These are phyloP conservation scores for Adrianichthys oophorus DNA, from an alignment of 2,797 vertebrate species.

Conservation along the genomic window DNA sequence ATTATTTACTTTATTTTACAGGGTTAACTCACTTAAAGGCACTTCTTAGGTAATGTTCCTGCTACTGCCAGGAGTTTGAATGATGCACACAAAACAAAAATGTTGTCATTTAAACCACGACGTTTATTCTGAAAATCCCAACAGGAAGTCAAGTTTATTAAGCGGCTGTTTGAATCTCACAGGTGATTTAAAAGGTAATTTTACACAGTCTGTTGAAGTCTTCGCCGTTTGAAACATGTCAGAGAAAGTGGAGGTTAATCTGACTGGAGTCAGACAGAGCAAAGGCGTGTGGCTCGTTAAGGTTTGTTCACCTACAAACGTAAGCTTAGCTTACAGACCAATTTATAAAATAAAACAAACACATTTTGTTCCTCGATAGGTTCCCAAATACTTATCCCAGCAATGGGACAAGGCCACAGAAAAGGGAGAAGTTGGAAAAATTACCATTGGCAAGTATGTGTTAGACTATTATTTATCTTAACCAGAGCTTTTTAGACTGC, in stretches of 20 bases:
- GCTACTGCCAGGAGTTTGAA: too few species aligned
- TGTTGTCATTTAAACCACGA: not conserved
- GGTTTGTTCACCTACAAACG: slow-evolving; percentile 51
- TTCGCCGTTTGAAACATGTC: slow-evolving; percentile 45
- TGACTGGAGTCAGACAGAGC: slow-evolving; percentile 69
- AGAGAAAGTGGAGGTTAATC: slow-evolving; percentile 61
- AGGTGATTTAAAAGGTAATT: not conserved
- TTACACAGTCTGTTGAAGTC: not conserved
- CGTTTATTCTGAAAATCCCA: slow-evolving; percentile 44
- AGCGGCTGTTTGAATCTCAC: too few species aligned
- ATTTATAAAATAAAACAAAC: not conserved
- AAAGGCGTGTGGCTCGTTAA: slow-evolving; percentile 77
- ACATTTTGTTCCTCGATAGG: slow-evolving; percentile 35
- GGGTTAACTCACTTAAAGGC: too few species aligned
- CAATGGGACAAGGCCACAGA: slow-evolving; percentile 91
- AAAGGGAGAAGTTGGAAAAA: slow-evolving; percentile 91
- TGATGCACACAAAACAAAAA: not conserved
- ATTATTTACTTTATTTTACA: too few species aligned
- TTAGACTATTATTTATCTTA: not conserved
- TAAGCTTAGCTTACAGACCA: not conserved
- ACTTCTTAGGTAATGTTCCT: too few species aligned
- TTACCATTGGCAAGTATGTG: slow-evolving; percentile 89
- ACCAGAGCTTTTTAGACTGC: too few species aligned
- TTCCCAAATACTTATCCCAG: slow-evolving; percentile 92
- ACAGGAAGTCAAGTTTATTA: slow-evolving; percentile 23